Evolutionary conservation across 64 coral and sea anemone genomes (phyloP).

Genomic region (Anthopleura sola): DNA sequence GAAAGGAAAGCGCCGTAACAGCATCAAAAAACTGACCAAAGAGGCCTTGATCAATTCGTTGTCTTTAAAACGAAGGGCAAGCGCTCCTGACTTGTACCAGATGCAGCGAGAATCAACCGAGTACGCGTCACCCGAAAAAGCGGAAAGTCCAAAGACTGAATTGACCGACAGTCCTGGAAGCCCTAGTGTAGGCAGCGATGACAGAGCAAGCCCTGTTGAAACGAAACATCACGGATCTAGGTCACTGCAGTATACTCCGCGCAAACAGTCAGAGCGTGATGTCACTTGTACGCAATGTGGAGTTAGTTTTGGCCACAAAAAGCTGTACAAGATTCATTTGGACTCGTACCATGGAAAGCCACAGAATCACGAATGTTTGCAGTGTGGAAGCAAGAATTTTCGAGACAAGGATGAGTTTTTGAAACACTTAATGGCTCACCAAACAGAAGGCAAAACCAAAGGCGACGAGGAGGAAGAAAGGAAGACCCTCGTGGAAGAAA

Average conservation of each 20-base stretch:
- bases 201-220: not conserved
- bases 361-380: conserved; percentile 38
- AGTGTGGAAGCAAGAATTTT: conserved; percentile 56
- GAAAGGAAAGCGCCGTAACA: conserved; percentile 54
- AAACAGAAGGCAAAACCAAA: not conserved
- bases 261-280: conserved; percentile 46
- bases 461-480: not conserved
- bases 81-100: conserved; percentile 59
- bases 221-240: conserved; percentile 21
- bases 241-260: conserved; percentile 29
- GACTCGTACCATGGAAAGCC: conserved; percentile 81
- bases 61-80: conserved; percentile 72
- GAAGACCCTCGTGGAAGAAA: not conserved
- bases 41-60: conserved; percentile 79
- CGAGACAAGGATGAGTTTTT: conserved; percentile 62
- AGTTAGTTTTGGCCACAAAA: conserved; percentile 87
- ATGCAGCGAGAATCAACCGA: not conserved
- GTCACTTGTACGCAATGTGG: conserved; percentile 73
- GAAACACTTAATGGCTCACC: conserved; percentile 87
- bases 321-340: conserved; percentile 85
- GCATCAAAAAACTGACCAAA: conserved; percentile 81
- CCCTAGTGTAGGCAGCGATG: not conserved
- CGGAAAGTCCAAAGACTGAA: not conserved
- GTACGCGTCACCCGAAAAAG: not conserved
- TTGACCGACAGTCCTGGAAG: not conserved